Evolutionary conservation across 1,140 invertebrate species (phyloP).

Genomic region (Sitophilus oryzae): DNA sequence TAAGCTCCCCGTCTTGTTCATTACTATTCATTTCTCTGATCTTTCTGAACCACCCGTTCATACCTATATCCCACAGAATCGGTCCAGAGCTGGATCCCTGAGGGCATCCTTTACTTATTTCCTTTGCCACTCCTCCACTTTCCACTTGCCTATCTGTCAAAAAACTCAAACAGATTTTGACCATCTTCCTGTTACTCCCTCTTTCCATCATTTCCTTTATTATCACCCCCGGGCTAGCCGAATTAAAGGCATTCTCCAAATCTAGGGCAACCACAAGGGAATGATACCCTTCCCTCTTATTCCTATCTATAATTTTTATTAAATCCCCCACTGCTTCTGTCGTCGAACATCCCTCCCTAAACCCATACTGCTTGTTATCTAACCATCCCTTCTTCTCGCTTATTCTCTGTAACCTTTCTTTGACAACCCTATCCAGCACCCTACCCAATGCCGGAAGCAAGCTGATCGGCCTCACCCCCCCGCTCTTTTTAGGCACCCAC

Average conservation of each 20-base stretch:
- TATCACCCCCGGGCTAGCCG: neutral
- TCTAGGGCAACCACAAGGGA: too few relatives aligned
- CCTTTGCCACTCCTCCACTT: neutral
- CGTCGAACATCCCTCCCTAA: neutral
- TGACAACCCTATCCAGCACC: neutral
- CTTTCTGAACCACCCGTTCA: neutral
- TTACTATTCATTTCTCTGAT: neutral
- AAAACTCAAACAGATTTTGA: neutral
- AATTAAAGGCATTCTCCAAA: neutral
- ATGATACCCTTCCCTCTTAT: too few relatives aligned
- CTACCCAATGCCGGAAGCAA: neutral
- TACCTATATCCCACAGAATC: neutral
- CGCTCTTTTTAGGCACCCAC: neutral
- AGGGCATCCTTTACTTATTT: neutral
- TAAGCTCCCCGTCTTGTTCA: too few relatives aligned
- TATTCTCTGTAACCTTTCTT: neutral
- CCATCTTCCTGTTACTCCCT: neutral
- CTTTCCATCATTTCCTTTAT: neutral
- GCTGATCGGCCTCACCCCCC: neutral
- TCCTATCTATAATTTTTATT: too few relatives aligned
- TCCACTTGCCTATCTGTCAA: neutral
- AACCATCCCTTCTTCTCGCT: neutral
- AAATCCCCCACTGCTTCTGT: too few relatives aligned
- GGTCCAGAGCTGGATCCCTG: neutral
- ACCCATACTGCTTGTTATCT: neutral